Percentiles rank a stretch among this genome's conserved stretches.
phyloP scores from a whole-genome alignment of 2,888 invertebrate genomes.

The Notocelia uddmanniana region DNA sequence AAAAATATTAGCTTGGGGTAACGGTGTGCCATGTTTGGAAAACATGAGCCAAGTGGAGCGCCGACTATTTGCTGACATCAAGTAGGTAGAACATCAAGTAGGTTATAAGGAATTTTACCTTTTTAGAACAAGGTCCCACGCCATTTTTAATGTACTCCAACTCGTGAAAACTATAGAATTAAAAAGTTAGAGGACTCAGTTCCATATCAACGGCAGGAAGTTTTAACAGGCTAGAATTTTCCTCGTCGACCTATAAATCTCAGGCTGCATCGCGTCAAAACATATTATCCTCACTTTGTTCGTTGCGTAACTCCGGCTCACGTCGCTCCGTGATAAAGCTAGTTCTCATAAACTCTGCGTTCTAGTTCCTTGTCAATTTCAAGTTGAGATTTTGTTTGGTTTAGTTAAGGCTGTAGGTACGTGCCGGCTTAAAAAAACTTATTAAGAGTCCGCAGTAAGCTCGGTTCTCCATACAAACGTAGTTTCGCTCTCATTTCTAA shows the following conservation, averaged over 20 bases:
- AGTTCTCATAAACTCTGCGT: constrained; percentile 41
- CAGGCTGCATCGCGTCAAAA: constrained; percentile 52
- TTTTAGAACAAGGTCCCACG: neutral
- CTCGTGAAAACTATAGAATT: constrained; percentile 5
- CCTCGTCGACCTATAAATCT: constrained; percentile 46
- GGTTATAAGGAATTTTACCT: neutral
- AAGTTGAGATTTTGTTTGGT: constrained; percentile 45
- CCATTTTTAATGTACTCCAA: constrained; percentile 13
- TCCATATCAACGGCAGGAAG: constrained; percentile 32
- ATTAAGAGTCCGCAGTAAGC: too few relatives aligned
- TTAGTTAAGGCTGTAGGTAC: constrained; percentile 30
- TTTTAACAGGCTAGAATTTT: constrained; percentile 37
- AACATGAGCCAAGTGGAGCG: neutral
- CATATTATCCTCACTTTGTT: constrained; percentile 58
- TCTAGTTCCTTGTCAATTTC: constrained; percentile 44
- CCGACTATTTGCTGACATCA: neutral
- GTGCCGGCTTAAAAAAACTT: constrained; percentile 10
- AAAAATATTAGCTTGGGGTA: constrained; percentile 1
- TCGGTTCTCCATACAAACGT: too few relatives aligned
- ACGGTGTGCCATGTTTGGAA: neutral
- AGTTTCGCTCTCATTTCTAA: too few relatives aligned
- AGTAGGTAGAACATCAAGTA: neutral
- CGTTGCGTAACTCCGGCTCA: constrained; percentile 49
- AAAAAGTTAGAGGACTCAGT: constrained; percentile 2
- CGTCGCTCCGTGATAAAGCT: constrained; percentile 33